Base-by-base conservation (phyloP, 2,113 vertebrate genomes). In the Thryonomys swinderianus region DNA sequence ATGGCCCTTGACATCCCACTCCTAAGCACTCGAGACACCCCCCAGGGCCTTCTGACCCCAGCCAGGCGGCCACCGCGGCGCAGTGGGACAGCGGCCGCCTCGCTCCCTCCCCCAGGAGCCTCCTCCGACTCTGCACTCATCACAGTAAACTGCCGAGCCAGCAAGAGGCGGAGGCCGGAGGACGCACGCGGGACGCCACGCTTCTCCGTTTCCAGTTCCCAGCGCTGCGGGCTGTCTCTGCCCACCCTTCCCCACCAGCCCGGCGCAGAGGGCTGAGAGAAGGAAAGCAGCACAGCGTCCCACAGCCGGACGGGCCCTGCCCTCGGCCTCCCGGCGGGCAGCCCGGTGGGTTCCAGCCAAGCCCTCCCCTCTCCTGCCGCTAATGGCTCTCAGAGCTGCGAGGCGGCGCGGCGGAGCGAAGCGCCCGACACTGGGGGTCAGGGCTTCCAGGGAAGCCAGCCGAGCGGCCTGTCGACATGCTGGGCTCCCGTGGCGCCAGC, bases 61-160 rank as follows among this genome's bases (percentile, higher is more conserved):
- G 51, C 69, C 59, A 42, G 78, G 79, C 80, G 67, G 42, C 71
- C 6, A 21, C 17, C 53, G 2, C 20, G 3, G 42, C 48, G 1
- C 32, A n/a, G 37, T 7, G 13, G 57, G n/a, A 21, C 37, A 57
- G 30, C 25, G 5, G 48, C 32, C 14, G 9, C 37, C 71, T 57
- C 32, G n/a, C 85, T 76, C 69, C 80, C 16, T 3, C 66, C 55
- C 30, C 37, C 12, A 13, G 76, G 71, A 30, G 55, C 79, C 32
- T 18, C 34, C 88, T n/a, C 76, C 27, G 2, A 53, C 91, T 51
- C 79, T 17, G 14, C 18, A 53, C 37, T 48, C 71, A 45, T 85
- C 92, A 92, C 95, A 45, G 86, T 45, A 92, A 96, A 87, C 76
- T 27, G 40, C 92, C 90, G n/a, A 51, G 64, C 86, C 79, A 67